Conservation (phyloP, 2,888 invertebrate genomes). For the Cosmopolites sordidus region DNA sequence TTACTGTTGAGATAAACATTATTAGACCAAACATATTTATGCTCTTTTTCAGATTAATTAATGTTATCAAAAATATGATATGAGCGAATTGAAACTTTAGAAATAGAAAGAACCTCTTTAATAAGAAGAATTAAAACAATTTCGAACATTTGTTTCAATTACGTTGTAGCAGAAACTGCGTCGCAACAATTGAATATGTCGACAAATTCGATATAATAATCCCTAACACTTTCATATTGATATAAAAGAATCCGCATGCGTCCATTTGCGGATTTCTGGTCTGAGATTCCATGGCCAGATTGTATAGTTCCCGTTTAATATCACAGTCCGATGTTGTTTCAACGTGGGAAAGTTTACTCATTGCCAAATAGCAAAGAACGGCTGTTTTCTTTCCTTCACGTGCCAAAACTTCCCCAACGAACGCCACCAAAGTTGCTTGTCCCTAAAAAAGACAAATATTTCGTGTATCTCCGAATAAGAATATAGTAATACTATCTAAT, state of each 20-base stretch:
- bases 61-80: no score
- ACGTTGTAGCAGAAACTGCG: conserved; percentile 8
- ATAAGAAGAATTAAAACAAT: no score
- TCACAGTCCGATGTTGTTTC: not conserved
- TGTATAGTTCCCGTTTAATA: not conserved
- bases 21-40: no score
- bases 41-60: no score
- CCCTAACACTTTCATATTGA: conserved; percentile 13
- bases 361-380: conserved; percentile 4
- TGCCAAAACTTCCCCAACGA: conserved; percentile 11
- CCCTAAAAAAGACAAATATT: no score
- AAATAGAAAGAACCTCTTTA: no score
- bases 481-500: no score
- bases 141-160: no score
- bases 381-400: conserved; percentile 8
- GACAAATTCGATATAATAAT: conserved; percentile 9
- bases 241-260: conserved; percentile 15
- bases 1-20: no score
- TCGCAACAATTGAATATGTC: conserved; percentile 17
- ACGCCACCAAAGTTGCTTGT: conserved; percentile 8
- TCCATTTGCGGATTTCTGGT: conserved; percentile 10
- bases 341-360: conserved; percentile 5
- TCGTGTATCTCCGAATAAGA: no score
- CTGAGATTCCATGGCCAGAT: not conserved
- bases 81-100: no score